These are phyloP conservation scores for Adrianichthys oophorus DNA, from an alignment of 2,797 vertebrate species.

Conservation along the genomic window DNA sequence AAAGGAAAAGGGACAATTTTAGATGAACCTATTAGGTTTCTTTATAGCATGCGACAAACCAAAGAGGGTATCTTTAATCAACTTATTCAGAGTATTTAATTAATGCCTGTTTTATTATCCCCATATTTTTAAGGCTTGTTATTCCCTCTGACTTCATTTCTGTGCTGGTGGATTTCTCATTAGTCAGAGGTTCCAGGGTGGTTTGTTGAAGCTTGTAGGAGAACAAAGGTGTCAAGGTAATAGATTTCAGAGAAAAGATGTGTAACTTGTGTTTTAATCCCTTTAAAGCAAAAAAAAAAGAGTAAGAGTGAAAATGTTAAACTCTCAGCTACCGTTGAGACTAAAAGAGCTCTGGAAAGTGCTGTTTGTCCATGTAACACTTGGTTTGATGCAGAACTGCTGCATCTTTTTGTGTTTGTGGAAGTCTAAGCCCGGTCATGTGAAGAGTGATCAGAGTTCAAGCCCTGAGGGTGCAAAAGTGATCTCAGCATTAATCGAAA, in stretches of 20 bases:
- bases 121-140: too few relatives aligned
- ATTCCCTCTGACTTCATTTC: conserved; percentile 7
- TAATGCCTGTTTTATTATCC: too few relatives aligned
- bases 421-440: too few relatives aligned
- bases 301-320: conserved; percentile 23
- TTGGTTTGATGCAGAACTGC: too few relatives aligned
- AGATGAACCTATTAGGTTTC: not conserved
- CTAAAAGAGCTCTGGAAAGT: too few relatives aligned
- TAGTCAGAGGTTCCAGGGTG: conserved; percentile 2
- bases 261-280: not conserved
- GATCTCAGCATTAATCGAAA: conserved; percentile 12
- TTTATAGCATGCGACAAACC: too few relatives aligned
- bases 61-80: too few relatives aligned
- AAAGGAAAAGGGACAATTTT: conserved; percentile 16
- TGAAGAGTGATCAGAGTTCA: not conserved
- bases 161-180: conserved; percentile 24
- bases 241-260: conserved; percentile 1
- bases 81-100: too few relatives aligned
- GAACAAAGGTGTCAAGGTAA: conserved; percentile 18
- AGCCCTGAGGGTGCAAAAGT: conserved; percentile 2
- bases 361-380: too few relatives aligned
- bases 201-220: conserved; percentile 14
- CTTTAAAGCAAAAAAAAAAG: not conserved
- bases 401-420: too few relatives aligned
- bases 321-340: not conserved